Conservation (phyloP, 2,797 vertebrate genomes). For the Nannoperca australis region DNA sequence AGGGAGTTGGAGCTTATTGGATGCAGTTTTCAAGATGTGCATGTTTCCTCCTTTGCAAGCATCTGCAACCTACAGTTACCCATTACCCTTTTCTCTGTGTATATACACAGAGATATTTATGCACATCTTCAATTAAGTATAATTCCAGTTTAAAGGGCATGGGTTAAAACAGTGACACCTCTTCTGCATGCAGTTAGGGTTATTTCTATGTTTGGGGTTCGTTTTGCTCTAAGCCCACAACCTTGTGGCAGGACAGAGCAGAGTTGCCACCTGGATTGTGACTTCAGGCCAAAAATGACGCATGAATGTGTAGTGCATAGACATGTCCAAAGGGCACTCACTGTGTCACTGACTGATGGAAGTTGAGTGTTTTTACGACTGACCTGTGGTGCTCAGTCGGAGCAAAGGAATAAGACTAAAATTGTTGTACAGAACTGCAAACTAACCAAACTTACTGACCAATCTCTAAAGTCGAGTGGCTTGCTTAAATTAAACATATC, state of each 20-base stretch:
- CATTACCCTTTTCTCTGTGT: background rate
- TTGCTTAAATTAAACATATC: background rate
- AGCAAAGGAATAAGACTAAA: background rate
- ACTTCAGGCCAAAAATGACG: background rate
- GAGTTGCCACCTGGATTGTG: background rate
- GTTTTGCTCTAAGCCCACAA: background rate
- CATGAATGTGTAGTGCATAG: background rate
- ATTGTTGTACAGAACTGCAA: background rate
- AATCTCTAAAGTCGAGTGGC: background rate
- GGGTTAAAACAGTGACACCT: background rate
- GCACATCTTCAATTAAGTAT: background rate
- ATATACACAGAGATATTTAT: background rate
- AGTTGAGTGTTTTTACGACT: background rate
- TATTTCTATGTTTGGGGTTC: background rate
- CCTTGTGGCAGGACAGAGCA: background rate
- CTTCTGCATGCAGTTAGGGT: background rate
- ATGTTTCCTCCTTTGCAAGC: no score
- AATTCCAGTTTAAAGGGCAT: background rate
- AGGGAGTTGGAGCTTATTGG: no score
- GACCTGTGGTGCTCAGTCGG: background rate
- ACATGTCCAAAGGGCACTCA: background rate
- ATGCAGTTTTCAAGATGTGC: no score
- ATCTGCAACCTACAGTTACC: no score
- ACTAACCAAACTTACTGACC: background rate
- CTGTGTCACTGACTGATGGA: no score